A percentile compares a stretch with the other conserved stretches of the same genome.
phyloP scores from a whole-genome alignment of 2,113 vertebrate genomes.

The Trochalopteron elliotii region DNA sequence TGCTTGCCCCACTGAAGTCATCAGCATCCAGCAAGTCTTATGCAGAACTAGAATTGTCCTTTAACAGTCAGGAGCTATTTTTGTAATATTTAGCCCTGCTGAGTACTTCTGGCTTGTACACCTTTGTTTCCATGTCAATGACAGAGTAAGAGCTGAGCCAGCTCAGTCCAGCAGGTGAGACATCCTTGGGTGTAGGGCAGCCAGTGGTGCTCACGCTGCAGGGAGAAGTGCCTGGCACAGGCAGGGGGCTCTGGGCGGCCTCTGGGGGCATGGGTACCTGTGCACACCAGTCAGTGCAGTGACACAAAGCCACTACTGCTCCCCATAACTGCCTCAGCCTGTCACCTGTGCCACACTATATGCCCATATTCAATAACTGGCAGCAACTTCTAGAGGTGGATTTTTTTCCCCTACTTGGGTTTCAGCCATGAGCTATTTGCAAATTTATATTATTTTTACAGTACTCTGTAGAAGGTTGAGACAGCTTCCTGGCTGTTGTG shows the following conservation, averaged over 20 bases:
- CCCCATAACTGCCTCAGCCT: background rate
- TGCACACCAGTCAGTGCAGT: rapidly evolving
- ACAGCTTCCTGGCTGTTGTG: background rate
- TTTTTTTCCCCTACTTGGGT: background rate
- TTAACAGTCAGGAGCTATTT: background rate
- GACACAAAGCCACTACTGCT: background rate
- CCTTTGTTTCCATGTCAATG: background rate
- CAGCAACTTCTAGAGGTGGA: rapidly evolving
- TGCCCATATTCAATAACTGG: background rate
- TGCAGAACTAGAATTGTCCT: background rate
- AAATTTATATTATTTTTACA: background rate
- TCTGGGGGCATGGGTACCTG: too few species aligned
- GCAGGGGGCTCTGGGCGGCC: background rate
- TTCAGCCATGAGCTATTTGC: background rate
- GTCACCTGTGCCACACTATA: background rate
- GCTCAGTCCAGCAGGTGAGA: background rate
- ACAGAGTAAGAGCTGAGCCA: background rate
- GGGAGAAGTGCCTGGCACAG: rapidly evolving
- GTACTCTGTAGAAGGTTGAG: background rate
- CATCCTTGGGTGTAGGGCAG: background rate
- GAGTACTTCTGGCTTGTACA: background rate
- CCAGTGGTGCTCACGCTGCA: rapidly evolving
- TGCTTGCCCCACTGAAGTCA: background rate
- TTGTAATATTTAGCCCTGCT: background rate
- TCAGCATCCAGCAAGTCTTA: background rate